Conservation (phyloP, 1,140 invertebrate genomes). For the Gerris buenoi region DNA sequence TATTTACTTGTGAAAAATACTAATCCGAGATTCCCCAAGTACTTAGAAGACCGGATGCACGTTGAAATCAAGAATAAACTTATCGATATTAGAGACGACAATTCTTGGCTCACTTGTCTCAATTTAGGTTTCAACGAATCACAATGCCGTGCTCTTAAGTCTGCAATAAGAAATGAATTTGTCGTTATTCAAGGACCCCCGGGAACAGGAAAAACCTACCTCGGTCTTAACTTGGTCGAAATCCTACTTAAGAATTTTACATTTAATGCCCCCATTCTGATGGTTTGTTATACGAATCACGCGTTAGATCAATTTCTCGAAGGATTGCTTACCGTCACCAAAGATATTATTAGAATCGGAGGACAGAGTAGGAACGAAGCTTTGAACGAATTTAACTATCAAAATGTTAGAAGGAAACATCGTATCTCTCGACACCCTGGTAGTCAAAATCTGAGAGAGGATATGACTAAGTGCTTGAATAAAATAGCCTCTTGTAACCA, state of each 20-base stretch:
- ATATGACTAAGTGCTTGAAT: background rate
- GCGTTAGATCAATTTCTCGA: constrained; percentile 3
- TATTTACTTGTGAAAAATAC: background rate
- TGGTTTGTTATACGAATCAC: background rate
- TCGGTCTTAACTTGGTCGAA: background rate
- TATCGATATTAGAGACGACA: background rate
- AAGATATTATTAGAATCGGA: background rate
- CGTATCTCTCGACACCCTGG: background rate
- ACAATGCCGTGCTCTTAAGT: constrained; percentile 41
- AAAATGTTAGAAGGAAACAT: background rate
- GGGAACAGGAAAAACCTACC: constrained; percentile 62
- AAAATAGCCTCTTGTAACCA: background rate
- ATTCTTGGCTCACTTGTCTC: constrained; percentile 8
- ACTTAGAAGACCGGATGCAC: background rate
- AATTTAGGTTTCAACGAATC: constrained; percentile 37
- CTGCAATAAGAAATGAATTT: constrained; percentile 44
- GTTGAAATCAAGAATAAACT: background rate
- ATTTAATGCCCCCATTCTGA: background rate
- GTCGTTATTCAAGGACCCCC: constrained; percentile 64
- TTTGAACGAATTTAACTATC: background rate
- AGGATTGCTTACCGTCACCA: background rate
- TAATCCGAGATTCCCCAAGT: background rate
- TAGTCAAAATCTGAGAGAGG: background rate
- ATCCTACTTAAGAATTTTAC: background rate
- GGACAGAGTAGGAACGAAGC: background rate